Conservation (phyloP, 2,113 vertebrate species). For the Tragelaphus buxtoni region DNA sequence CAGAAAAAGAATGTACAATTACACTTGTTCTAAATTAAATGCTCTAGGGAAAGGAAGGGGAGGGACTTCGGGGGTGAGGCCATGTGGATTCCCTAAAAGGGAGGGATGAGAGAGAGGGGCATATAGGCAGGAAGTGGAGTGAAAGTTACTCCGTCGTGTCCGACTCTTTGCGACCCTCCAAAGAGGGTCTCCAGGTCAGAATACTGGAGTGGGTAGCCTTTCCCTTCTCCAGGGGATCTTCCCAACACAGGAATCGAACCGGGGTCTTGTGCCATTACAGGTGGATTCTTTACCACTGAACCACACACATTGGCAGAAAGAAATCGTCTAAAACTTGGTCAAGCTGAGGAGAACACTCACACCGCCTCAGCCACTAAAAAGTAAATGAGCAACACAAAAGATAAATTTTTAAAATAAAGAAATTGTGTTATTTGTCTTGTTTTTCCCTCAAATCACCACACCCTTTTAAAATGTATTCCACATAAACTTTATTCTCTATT, state of each 20-base stretch:
- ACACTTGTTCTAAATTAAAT: background rate
- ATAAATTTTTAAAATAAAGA: background rate
- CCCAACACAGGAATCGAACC: accelerated
- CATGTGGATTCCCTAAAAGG: background rate
- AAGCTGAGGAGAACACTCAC: background rate
- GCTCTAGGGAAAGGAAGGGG: background rate
- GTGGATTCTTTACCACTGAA: background rate
- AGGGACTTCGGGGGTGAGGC: background rate
- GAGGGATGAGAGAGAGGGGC: background rate
- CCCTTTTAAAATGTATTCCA: background rate
- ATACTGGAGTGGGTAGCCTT: background rate
- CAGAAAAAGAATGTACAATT: background rate
- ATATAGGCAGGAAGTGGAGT: background rate
- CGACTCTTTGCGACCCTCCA: accelerated
- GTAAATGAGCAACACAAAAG: background rate
- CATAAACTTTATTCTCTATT: background rate
- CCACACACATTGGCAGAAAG: background rate
- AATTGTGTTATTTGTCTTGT: background rate
- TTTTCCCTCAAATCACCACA: background rate
- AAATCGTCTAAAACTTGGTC: background rate
- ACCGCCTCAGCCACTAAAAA: background rate
- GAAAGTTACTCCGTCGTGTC: background rate
- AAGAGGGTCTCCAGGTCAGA: background rate
- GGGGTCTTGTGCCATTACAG: background rate
- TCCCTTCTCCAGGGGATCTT: background rate